Conservation (phyloP, 2,113 vertebrate genomes). For the Osmerus eperlanus region DNA sequence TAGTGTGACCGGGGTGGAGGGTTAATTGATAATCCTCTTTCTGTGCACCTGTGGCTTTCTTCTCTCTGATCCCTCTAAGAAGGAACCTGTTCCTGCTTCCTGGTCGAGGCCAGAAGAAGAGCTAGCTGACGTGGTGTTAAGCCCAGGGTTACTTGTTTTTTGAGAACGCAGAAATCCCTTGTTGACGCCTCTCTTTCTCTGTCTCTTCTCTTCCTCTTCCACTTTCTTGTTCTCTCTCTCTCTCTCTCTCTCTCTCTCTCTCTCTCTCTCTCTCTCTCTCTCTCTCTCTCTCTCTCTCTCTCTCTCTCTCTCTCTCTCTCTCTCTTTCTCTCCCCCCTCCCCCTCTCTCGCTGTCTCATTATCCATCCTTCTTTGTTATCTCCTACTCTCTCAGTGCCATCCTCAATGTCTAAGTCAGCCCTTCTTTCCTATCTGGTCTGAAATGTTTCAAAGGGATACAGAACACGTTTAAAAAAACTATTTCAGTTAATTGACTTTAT, state of each 20-base stretch:
- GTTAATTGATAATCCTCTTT: background rate
- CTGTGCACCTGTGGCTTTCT: background rate
- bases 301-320: background rate
- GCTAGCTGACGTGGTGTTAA: background rate
- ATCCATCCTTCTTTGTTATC: constrained; percentile 14
- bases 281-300: no score
- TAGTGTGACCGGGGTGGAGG: background rate
- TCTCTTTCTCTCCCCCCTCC: background rate
- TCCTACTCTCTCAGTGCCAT: constrained; percentile 43
- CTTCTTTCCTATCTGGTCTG: constrained; percentile 51
- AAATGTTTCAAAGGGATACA: constrained; percentile 67
- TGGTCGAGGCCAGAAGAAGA: background rate
- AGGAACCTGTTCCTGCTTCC: background rate
- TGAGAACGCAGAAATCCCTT: no score
- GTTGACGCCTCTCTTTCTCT: background rate
- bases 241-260: no score
- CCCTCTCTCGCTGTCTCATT: background rate
- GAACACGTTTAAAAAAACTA: constrained; percentile 72
- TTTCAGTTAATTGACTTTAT: constrained; percentile 82
- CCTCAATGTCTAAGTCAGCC: constrained; percentile 12
- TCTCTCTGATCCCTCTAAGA: background rate
- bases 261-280: no score
- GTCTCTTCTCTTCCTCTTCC: background rate
- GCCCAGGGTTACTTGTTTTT: background rate
- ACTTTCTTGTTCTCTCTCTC: no score